Percentiles rank a stretch among this genome's conserved stretches.
These are phyloP conservation scores for Microctonus hyperodae DNA, from an alignment of 2,888 invertebrate species.

Conservation along the genomic window DNA sequence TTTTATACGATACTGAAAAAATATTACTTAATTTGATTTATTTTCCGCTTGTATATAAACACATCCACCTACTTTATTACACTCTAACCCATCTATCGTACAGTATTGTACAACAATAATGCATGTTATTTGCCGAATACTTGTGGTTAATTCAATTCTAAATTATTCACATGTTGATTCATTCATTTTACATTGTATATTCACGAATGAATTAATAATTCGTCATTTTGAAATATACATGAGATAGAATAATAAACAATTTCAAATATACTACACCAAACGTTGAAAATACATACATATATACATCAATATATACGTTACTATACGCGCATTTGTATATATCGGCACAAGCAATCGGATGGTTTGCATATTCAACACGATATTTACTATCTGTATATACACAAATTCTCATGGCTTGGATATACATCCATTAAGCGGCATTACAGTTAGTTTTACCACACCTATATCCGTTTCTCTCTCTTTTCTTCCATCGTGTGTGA, in stretches of 20 bases:
- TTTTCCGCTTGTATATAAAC: too few species aligned
- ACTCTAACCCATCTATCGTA: neutral
- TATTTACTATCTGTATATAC: neutral
- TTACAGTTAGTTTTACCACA: slow-evolving; percentile 1
- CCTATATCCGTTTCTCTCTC: neutral
- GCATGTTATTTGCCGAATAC: neutral
- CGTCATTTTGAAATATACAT: slow-evolving; percentile 23
- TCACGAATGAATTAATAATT: slow-evolving; percentile 36
- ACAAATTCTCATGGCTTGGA: neutral
- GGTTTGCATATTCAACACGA: slow-evolving; percentile 4
- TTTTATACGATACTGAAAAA: too few species aligned
- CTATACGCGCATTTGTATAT: slow-evolving; percentile 9
- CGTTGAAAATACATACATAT: slow-evolving; percentile 19
- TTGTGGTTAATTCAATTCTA: neutral
- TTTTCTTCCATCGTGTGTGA: too few species aligned
- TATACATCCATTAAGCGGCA: neutral
- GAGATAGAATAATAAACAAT: slow-evolving; percentile 30
- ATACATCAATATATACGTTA: slow-evolving; percentile 25
- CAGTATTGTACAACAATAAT: neutral
- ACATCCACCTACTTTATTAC: too few species aligned
- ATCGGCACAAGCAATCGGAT: slow-evolving; percentile 2
- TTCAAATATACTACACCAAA: slow-evolving; percentile 19
- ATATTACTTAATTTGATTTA: too few species aligned
- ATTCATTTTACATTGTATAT: slow-evolving; percentile 12
- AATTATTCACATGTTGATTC: neutral